These are phyloP conservation scores for Triplophysa yarkandensis DNA, from an alignment of 2,797 vertebrate genomes.

Conservation along the genomic window DNA sequence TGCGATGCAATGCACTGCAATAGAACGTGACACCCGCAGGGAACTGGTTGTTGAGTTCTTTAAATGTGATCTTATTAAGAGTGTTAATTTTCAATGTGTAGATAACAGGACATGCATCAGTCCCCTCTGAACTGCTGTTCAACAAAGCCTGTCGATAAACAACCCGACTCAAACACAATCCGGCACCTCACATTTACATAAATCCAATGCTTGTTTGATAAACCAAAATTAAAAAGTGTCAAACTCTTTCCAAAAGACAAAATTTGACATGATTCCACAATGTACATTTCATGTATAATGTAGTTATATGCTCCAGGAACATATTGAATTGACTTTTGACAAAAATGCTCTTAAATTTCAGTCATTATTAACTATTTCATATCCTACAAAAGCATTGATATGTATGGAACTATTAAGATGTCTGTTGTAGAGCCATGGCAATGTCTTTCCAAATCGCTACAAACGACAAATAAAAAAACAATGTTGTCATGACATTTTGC, in stretches of 20 bases:
- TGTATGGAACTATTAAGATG: no score
- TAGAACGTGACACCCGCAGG: not conserved
- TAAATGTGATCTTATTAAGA: constrained; percentile 6
- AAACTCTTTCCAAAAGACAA: not conserved
- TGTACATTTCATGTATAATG: not conserved
- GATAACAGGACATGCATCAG: constrained; percentile 1
- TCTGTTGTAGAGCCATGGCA: no score
- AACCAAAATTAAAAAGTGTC: not conserved
- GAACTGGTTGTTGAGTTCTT: not conserved
- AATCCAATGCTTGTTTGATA: not conserved
- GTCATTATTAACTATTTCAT: no score
- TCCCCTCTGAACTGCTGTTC: not conserved
- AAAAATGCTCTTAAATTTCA: no score
- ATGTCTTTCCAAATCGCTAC: no score
- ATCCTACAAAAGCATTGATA: no score
- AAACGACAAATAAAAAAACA: no score
- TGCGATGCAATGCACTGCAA: not conserved
- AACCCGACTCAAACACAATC: not conserved
- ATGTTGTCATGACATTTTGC: no score
- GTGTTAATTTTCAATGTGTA: not conserved
- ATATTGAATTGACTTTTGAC: no score
- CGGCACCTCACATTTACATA: not conserved
- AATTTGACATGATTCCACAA: not conserved
- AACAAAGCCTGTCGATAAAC: not conserved
- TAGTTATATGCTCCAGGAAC: not conserved